These are phyloP conservation scores for Mastigias papua DNA, from an alignment of 30 jellyfish, hydroid and myxozoan genomes.

Conservation along the genomic window DNA sequence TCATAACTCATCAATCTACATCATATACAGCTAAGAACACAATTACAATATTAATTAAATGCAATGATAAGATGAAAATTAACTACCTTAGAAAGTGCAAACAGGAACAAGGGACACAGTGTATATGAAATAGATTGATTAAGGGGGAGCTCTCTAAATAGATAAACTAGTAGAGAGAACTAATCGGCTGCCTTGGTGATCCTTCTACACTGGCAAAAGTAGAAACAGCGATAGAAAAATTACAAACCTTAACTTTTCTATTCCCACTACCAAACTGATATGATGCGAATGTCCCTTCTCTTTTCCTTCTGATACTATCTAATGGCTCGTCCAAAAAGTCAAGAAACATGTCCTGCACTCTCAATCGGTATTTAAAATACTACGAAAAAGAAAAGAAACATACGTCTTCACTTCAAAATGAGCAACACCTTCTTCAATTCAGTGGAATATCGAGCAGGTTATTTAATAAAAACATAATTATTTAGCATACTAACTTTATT, in stretches of 20 bases:
- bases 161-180: neutral
- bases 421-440: too few species aligned
- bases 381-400: conserved; percentile 16
- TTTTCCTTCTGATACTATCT: conserved; percentile 76
- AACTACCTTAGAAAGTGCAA: too few species aligned
- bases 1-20: too few species aligned
- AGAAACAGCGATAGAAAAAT: neutral
- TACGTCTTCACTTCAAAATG: too few species aligned
- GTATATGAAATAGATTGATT: too few species aligned
- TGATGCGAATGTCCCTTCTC: conserved; percentile 90
- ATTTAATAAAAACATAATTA: too few species aligned
- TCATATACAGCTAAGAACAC: too few species aligned
- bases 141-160: too few species aligned
- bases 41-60: too few species aligned
- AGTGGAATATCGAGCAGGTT: too few species aligned
- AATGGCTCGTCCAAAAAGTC: conserved; percentile 93
- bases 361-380: conserved; percentile 76
- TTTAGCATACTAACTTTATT: conserved; percentile 74
- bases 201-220: neutral
- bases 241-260: conserved; percentile 80
- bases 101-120: too few species aligned
- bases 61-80: too few species aligned
- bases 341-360: conserved; percentile 83
- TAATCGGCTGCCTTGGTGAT: neutral
- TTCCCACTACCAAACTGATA: conserved; percentile 80